Conservation (phyloP, 2,797 vertebrate genomes). For the Schizopygopsis pylzovi region DNA sequence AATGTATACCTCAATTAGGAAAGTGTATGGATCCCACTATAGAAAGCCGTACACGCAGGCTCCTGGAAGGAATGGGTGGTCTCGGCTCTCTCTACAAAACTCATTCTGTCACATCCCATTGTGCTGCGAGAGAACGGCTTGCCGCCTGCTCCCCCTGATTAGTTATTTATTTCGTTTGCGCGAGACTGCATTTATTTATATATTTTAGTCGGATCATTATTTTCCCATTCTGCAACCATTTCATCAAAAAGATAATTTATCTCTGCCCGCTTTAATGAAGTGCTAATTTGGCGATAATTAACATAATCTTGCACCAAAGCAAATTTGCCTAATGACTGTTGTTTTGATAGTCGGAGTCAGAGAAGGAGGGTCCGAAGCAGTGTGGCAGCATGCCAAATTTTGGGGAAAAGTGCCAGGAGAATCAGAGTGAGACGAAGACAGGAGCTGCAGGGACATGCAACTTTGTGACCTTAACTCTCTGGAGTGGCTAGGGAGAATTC, state of each 20-base stretch:
- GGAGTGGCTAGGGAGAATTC: constrained; percentile 51
- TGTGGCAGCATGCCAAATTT: constrained; percentile 67
- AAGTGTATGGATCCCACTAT: constrained; percentile 54
- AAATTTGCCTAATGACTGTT: constrained; percentile 84
- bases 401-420: constrained; percentile 45
- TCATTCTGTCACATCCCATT: constrained; percentile 61
- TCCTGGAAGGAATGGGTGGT: constrained; percentile 69
- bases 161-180: constrained; percentile 66
- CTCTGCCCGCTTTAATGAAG: constrained; percentile 83
- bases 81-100: constrained; percentile 59
- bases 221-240: constrained; percentile 78
- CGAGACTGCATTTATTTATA: constrained; percentile 52
- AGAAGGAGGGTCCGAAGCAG: constrained; percentile 69
- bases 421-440: constrained; percentile 54
- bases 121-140: constrained; percentile 57
- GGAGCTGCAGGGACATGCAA: constrained; percentile 60
- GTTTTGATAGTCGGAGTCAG: constrained; percentile 78
- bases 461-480: constrained; percentile 72
- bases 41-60: constrained; percentile 54
- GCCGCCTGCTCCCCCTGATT: constrained; percentile 63
- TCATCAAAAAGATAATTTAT: constrained; percentile 80
- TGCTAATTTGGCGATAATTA: constrained; percentile 84
- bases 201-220: constrained; percentile 73
- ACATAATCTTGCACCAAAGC: constrained; percentile 82
- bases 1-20: constrained; percentile 72